Percentiles rank a stretch among this genome's conserved stretches.
These are phyloP conservation scores for Sphinx pinastri DNA, from an alignment of 2,888 invertebrate genomes.

Conservation along the genomic window DNA sequence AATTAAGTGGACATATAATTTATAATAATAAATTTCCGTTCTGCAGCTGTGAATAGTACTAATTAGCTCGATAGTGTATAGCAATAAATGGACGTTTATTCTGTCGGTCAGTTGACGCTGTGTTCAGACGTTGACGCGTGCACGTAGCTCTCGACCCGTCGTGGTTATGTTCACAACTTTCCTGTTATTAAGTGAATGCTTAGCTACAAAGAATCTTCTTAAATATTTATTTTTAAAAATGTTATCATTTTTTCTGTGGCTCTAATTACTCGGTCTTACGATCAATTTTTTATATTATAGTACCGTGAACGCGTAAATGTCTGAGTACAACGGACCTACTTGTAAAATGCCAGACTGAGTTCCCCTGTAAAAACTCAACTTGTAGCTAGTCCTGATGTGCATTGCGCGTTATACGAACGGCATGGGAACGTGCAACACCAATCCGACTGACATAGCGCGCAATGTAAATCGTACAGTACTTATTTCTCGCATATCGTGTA, in stretches of 20 bases:
- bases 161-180: too few relatives aligned
- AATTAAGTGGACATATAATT: constrained; percentile 59
- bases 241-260: too few relatives aligned
- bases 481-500: constrained; percentile 56
- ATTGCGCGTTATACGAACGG: constrained; percentile 42
- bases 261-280: neutral
- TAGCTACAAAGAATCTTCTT: too few relatives aligned
- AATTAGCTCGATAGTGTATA: constrained; percentile 63
- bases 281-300: neutral
- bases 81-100: constrained; percentile 41
- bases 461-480: constrained; percentile 50
- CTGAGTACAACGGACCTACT: neutral
- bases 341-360: constrained; percentile 55
- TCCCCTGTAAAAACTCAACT: constrained; percentile 52
- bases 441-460: constrained; percentile 38
- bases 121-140: constrained; percentile 1
- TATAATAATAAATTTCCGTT: constrained; percentile 69
- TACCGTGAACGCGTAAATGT: neutral
- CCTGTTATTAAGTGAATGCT: too few relatives aligned
- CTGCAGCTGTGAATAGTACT: constrained; percentile 78
- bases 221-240: too few relatives aligned
- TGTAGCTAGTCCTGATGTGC: constrained; percentile 52
- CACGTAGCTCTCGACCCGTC: neutral
- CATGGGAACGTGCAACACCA: neutral
- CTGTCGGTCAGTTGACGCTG: neutral